These are phyloP conservation scores for Vulpes ferrilata DNA, from an alignment of 2,113 vertebrate species.

Conservation along the genomic window DNA sequence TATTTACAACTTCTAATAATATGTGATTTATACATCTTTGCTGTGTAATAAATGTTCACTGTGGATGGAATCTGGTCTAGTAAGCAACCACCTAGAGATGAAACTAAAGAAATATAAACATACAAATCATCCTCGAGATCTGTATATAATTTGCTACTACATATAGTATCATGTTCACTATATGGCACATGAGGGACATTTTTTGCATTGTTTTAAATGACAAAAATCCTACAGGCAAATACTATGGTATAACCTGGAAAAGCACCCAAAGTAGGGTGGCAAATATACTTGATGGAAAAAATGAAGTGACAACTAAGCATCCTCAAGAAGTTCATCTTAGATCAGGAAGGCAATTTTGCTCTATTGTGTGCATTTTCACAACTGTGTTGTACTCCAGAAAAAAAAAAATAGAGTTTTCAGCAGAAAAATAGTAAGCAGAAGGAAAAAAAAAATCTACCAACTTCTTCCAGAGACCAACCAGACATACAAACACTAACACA, in stretches of 20 bases:
- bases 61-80: background rate
- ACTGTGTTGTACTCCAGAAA: background rate
- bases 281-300: background rate
- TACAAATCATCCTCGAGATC: background rate
- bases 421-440: constrained; percentile 43
- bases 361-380: background rate
- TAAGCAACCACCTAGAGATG: background rate
- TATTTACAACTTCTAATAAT: background rate
- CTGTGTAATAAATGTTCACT: constrained; percentile 1
- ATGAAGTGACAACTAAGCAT: background rate
- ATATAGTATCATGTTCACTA: background rate
- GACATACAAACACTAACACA: background rate
- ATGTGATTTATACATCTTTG: background rate
- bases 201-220: constrained; percentile 18
- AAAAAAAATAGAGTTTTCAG: background rate
- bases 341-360: background rate
- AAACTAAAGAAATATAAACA: constrained; percentile 31
- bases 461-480: background rate
- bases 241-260: background rate
- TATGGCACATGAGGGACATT: background rate
- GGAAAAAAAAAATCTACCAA: background rate
- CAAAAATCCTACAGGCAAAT: background rate
- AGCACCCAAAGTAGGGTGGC: background rate
- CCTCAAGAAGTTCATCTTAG: constrained; percentile 27
- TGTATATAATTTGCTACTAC: background rate